These are phyloP conservation scores for Sebastes itinus DNA, from an alignment of 2,797 vertebrate genomes.

Conservation along the genomic window DNA sequence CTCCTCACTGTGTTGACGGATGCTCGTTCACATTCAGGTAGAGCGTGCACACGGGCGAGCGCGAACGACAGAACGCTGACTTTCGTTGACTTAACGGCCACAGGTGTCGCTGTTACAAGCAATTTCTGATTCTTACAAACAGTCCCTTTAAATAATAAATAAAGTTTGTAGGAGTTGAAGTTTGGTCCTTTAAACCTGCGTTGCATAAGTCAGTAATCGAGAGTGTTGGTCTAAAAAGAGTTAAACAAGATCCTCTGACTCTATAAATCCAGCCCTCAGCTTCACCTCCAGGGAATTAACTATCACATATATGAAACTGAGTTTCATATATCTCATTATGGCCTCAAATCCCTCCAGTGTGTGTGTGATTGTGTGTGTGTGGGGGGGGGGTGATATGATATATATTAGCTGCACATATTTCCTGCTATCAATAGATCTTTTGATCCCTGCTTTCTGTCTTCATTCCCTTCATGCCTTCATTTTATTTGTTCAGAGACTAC, in stretches of 20 bases:
- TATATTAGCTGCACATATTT: conserved; percentile 29
- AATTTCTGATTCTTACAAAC: too few relatives aligned
- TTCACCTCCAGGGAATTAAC: conserved; percentile 5
- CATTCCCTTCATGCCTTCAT: neutral
- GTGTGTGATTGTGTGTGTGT: neutral
- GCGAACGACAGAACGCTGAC: too few relatives aligned
- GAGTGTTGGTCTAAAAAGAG: neutral
- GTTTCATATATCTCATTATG: neutral
- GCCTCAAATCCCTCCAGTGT: neutral
- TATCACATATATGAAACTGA: neutral
- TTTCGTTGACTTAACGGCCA: too few relatives aligned
- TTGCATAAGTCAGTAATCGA: neutral
- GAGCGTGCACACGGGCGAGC: too few relatives aligned
- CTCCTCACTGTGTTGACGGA: too few relatives aligned
- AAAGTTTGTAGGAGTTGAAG: neutral
- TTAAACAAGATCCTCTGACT: neutral
- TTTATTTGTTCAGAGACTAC: neutral
- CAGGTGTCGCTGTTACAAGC: too few relatives aligned
- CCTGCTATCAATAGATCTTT: conserved; percentile 18
- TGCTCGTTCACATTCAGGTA: too few relatives aligned
- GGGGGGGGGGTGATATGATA: neutral
- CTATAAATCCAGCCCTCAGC: conserved; percentile 1
- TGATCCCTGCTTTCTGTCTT: neutral
- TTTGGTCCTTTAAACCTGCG: neutral
- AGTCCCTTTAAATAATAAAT: neutral